Evolutionary conservation across 2,888 invertebrate genomes (phyloP).

Genomic region (Latrodectus elegans): DNA sequence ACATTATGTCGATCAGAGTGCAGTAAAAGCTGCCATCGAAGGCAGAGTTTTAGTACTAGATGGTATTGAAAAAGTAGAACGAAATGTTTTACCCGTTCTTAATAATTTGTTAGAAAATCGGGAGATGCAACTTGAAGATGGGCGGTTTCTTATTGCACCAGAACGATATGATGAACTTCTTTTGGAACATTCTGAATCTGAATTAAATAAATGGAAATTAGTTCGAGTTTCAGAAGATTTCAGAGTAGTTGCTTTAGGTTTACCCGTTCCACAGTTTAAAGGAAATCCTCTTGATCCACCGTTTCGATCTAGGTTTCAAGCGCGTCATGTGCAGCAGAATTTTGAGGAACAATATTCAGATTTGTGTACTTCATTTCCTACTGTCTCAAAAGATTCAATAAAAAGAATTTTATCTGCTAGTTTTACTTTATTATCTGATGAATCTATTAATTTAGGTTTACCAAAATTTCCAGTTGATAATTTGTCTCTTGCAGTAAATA

Average conservation of each 20-base stretch:
- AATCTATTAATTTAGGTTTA: constrained; percentile 59
- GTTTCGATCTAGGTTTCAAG: constrained; percentile 94
- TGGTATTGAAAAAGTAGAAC: constrained; percentile 97
- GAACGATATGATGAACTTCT: constrained; percentile 91
- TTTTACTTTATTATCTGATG: constrained; percentile 33
- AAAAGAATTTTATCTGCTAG: constrained; percentile 60
- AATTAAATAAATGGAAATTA: constrained; percentile 89
- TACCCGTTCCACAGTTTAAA: constrained; percentile 89
- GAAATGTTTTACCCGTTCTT: constrained; percentile 95
- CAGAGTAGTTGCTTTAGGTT: constrained; percentile 91
- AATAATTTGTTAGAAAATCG: constrained; percentile 97
- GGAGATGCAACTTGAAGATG: constrained; percentile 99
- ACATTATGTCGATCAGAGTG: constrained; percentile 93
- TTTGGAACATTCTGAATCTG: constrained; percentile 82
- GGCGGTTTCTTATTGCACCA: constrained; percentile 91
- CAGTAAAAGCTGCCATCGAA: constrained; percentile 91
- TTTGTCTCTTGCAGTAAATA: constrained; percentile 70
- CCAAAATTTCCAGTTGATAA: constrained; percentile 54
- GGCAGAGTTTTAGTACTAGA: constrained; percentile 93
- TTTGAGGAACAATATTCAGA: constrained; percentile 49
- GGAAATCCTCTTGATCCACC: constrained; percentile 98
- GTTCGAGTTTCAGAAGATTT: constrained; percentile 94
- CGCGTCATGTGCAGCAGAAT: constrained; percentile 82
- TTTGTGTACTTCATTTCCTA: constrained; percentile 23
- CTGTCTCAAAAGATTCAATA: constrained; percentile 16